These are phyloP conservation scores for Chydorus sphaericus DNA, from an alignment of 2,888 invertebrate genomes.

Conservation along the genomic window DNA sequence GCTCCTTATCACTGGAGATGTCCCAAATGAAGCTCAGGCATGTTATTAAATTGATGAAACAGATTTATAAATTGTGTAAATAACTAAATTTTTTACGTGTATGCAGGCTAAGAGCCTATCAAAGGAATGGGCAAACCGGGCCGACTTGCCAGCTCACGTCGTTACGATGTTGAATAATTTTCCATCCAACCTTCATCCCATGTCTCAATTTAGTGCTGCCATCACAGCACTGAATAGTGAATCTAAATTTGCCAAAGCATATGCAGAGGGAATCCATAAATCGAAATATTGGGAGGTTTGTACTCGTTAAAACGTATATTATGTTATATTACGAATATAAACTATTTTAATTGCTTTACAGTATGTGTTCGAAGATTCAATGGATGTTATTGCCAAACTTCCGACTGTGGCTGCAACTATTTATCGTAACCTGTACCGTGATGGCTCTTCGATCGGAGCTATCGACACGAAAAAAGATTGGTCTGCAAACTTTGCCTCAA, in stretches of 20 bases:
- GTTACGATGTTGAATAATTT: slow-evolving; percentile 83
- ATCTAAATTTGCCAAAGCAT: slow-evolving; percentile 81
- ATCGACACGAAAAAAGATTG: slow-evolving; percentile 83
- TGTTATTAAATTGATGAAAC: slow-evolving; percentile 19
- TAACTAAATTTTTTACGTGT: background rate
- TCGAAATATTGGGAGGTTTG: slow-evolving; percentile 73
- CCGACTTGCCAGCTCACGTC: slow-evolving; percentile 84
- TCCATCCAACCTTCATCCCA: slow-evolving; percentile 77
- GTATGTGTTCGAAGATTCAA: slow-evolving; percentile 78
- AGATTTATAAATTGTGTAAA: background rate
- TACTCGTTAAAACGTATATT: slow-evolving; percentile 14
- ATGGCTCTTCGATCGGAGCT: slow-evolving; percentile 71
- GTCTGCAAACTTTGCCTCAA: slow-evolving; percentile 78
- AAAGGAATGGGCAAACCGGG: slow-evolving; percentile 70
- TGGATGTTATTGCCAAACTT: slow-evolving; percentile 87
- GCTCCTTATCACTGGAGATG: slow-evolving; percentile 75
- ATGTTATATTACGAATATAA: background rate
- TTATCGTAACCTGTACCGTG: slow-evolving; percentile 68
- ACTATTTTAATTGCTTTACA: slow-evolving; percentile 23
- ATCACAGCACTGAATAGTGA: slow-evolving; percentile 83
- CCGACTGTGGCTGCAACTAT: slow-evolving; percentile 88
- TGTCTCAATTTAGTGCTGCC: slow-evolving; percentile 86
- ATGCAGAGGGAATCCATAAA: slow-evolving; percentile 73
- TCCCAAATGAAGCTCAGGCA: slow-evolving; percentile 66
- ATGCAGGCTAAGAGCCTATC: slow-evolving; percentile 40